These are phyloP conservation scores for Notolabrus celidotus DNA, from an alignment of 2,797 vertebrate genomes.

Conservation along the genomic window DNA sequence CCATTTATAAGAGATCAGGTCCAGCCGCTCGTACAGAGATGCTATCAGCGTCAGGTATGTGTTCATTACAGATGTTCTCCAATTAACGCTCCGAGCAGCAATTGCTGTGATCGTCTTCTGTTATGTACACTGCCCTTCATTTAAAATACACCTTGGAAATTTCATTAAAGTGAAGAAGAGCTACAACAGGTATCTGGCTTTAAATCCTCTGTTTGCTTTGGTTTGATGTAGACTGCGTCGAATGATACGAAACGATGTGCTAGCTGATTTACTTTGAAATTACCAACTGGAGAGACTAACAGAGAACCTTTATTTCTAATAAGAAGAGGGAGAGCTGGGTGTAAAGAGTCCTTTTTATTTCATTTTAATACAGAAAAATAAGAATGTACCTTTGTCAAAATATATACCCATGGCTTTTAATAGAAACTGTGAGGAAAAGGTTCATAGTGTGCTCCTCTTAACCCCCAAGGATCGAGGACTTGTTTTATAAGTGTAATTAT, in stretches of 20 bases:
- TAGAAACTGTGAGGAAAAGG: constrained; percentile 24
- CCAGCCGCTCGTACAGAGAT: constrained; percentile 61
- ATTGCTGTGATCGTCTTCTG: constrained; percentile 51
- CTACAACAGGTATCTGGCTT: constrained; percentile 51
- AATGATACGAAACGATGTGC: constrained; percentile 55
- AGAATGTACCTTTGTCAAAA: constrained; percentile 14
- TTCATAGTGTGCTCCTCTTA: background rate
- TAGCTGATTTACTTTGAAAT: constrained; percentile 61
- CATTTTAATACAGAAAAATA: constrained; percentile 43
- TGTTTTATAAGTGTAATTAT: too few species aligned
- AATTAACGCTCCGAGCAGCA: constrained; percentile 52
- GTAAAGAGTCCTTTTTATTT: constrained; percentile 25
- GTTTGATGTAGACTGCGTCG: constrained; percentile 62
- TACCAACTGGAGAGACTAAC: constrained; percentile 40
- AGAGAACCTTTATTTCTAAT: constrained; percentile 51
- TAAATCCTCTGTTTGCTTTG: constrained; percentile 74
- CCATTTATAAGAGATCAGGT: constrained; percentile 68
- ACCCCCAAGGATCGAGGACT: background rate
- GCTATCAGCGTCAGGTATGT: constrained; percentile 60
- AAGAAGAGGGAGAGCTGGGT: constrained; percentile 17
- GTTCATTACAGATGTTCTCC: constrained; percentile 63
- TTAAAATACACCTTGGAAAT: constrained; percentile 69
- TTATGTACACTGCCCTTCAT: constrained; percentile 60
- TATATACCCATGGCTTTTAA: constrained; percentile 33
- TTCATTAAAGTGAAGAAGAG: constrained; percentile 73